phyloP scores from a whole-genome alignment of 2,797 vertebrate genomes.

The Poeciliopsis turneri region DNA sequence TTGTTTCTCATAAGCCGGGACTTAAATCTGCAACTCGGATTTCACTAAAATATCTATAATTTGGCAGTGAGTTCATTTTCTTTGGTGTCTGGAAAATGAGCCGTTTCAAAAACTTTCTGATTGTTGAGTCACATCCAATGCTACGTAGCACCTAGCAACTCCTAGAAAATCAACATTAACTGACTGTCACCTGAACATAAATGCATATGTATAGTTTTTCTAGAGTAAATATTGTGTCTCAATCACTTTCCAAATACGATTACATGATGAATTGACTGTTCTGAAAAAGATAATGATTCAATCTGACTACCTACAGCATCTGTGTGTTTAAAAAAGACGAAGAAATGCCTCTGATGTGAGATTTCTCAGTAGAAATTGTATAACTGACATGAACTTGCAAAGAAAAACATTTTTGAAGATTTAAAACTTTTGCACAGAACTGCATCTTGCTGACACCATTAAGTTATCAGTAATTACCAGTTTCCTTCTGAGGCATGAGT shows the following conservation, averaged over 20 bases:
- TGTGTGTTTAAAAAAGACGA: background rate
- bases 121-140: too few relatives aligned
- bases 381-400: background rate
- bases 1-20: too few relatives aligned
- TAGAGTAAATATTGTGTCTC: background rate
- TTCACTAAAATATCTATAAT: too few relatives aligned
- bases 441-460: conserved; percentile 35
- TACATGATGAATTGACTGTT: background rate
- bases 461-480: conserved; percentile 36
- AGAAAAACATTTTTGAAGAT: background rate
- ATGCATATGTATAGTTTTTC: background rate
- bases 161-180: background rate
- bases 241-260: background rate
- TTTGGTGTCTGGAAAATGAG: too few relatives aligned
- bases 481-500: conserved; percentile 28
- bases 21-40: too few relatives aligned
- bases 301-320: background rate
- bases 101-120: too few relatives aligned
- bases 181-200: background rate
- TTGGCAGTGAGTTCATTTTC: too few relatives aligned
- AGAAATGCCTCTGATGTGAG: background rate
- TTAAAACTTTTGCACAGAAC: conserved; percentile 3
- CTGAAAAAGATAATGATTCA: background rate
- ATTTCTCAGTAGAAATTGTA: background rate
- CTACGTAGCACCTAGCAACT: too few relatives aligned